Evolutionary conservation across 2,113 vertebrate species (phyloP).

Genomic region (Festucalex cinctus): DNA sequence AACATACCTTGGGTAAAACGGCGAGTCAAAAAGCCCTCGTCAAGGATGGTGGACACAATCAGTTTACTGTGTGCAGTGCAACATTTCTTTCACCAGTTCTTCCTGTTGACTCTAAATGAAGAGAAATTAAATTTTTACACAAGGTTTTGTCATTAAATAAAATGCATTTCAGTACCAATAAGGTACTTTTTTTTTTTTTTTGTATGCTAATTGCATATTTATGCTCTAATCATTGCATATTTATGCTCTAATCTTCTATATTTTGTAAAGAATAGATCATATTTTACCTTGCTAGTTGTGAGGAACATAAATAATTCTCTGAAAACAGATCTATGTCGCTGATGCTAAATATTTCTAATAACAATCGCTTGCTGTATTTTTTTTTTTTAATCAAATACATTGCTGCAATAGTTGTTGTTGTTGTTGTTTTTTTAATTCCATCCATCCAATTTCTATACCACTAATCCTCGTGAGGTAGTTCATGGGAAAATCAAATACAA

Average conservation of each 20-base stretch:
- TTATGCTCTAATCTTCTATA: no score
- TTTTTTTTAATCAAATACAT: no score
- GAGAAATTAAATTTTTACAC: no score
- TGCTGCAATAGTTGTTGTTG: background rate
- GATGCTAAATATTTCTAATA: no score
- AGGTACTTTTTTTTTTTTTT: no score
- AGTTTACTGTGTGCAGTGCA: background rate
- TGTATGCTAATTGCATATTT: no score
- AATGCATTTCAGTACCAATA: background rate
- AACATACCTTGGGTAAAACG: slow-evolving; percentile 6
- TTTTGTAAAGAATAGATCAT: no score
- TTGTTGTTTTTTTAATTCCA: no score
- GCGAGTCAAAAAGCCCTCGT: background rate
- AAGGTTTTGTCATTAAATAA: background rate
- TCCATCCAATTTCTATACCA: background rate
- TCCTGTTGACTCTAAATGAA: background rate
- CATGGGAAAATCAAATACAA: background rate
- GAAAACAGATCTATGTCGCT: no score
- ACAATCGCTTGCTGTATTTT: background rate
- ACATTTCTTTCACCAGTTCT: background rate
- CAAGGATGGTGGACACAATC: background rate
- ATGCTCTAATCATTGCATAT: no score
- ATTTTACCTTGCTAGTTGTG: background rate
- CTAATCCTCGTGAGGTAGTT: background rate
- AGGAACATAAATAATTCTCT: background rate